Base-by-base conservation (phyloP, 2,797 vertebrate species). In the Pampus argenteus region DNA sequence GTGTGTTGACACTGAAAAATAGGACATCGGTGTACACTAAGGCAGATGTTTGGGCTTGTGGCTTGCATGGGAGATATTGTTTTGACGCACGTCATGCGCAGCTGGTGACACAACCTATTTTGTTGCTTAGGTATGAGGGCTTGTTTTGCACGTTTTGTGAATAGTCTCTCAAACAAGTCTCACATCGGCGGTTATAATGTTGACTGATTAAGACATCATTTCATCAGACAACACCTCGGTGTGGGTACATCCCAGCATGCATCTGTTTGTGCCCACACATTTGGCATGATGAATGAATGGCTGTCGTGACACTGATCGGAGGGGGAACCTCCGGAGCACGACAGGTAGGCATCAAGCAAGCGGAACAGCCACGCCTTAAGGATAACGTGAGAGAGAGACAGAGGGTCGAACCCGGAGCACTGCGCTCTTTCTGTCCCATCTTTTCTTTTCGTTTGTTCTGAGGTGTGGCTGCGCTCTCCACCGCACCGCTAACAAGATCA, bases 401-500 rank as follows among this genome's bases (percentile, higher is more conserved):
- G 78, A 71, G 73, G 87, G 75, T 89, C 52, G 61, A 75, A 71
- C 54, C 44, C 25, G 0, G 84, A 73, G 55, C 65, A 47, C 55
- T 34, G 44, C 54, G 66, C 69, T 81, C 71, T 74, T 63, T 77
- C 62, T 28, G 66, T 74, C 74, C 77, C 71, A 75, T 87, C 83
- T 71, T 86, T 82, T 66, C 83, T 85, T 85, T 81, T 89, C 31
- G 74, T 83, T 88, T 89, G 67, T 83, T 77, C 64, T 63, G 84
- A 92, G 91, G 90, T 90, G 93, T 93, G 92, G 91, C 85, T 59
- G 74, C 18, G 2, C 85, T 92, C 84, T 88, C 66, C 66, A 66
- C 82, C 71, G 31, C 89, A 81, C 81, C 47, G 45, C 89, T 94
- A 93, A 94, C 90, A 87, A 91, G 88, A 93, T 91, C 92, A 93